These are phyloP conservation scores for Charaxes varanes DNA, from an alignment of 1,140 invertebrate species.

Conservation along the genomic window DNA sequence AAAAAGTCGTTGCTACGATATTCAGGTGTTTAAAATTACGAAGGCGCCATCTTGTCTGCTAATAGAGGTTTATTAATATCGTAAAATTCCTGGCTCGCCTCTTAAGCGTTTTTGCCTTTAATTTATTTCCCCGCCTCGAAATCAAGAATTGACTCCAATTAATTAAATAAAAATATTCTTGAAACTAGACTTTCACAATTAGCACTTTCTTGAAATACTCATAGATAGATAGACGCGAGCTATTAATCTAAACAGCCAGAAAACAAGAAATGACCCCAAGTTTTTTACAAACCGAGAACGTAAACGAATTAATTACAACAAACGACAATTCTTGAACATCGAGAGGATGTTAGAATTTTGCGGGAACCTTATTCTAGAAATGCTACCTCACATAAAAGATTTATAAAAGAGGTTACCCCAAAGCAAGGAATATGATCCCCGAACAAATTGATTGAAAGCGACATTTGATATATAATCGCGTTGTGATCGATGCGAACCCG, in stretches of 20 bases:
- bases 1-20: constrained; percentile 32
- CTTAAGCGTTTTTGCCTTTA: constrained; percentile 37
- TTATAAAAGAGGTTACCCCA: constrained; percentile 36
- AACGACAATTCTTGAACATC: no score
- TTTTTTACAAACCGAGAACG: no score
- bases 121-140: constrained; percentile 26
- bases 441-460: constrained; percentile 72
- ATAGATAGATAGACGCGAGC: no score
- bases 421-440: constrained; percentile 56
- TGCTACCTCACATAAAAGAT: constrained; percentile 24
- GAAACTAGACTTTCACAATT: no score
- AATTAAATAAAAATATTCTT: no score
- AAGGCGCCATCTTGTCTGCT: constrained; percentile 32
- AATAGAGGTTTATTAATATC: constrained; percentile 46
- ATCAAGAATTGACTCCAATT: no score
- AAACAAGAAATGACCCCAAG: no score
- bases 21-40: constrained; percentile 33
- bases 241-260: no score
- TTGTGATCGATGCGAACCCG: constrained; percentile 52
- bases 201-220: no score
- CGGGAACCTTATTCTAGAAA: no score
- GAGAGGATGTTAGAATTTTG: no score
- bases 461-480: constrained; percentile 73
- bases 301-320: no score
- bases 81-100: constrained; percentile 27